phyloP scores from a whole-genome alignment of 2,888 invertebrate genomes.

The Hermaeophaga mercurialis region DNA sequence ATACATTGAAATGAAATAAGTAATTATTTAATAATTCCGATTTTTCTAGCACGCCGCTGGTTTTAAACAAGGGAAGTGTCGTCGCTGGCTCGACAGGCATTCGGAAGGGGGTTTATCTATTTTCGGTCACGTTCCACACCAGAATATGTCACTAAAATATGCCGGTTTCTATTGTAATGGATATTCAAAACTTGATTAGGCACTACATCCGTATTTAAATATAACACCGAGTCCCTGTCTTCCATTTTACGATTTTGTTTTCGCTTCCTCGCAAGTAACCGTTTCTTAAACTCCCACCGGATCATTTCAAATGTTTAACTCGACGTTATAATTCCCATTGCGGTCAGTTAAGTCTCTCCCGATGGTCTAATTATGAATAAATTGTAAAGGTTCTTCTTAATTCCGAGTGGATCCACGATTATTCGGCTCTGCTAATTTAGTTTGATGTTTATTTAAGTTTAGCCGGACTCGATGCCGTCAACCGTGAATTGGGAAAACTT shows the following conservation, averaged over 20 bases:
- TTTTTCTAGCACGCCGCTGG: too few relatives aligned
- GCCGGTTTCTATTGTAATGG: constrained; percentile 12
- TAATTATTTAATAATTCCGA: too few relatives aligned
- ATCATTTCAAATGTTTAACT: too few relatives aligned
- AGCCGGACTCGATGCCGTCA: not conserved
- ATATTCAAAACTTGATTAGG: constrained; percentile 12
- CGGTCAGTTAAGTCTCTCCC: not conserved
- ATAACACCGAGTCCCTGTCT: too few relatives aligned
- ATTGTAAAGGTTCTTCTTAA: not conserved
- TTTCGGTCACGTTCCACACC: constrained; percentile 11
- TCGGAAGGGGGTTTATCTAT: constrained; percentile 11
- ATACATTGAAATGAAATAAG: too few relatives aligned
- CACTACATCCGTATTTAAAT: too few relatives aligned
- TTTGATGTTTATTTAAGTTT: not conserved
- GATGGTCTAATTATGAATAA: not conserved
- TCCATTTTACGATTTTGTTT: too few relatives aligned
- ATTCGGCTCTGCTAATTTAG: not conserved
- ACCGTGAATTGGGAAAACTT: not conserved
- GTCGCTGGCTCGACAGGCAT: constrained; percentile 1
- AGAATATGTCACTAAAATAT: constrained; percentile 12
- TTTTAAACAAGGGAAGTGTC: not conserved
- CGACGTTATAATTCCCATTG: too few relatives aligned
- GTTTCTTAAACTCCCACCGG: too few relatives aligned
- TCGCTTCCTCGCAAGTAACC: too few relatives aligned
- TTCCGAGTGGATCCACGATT: not conserved